phyloP scores from a whole-genome alignment of 2,113 vertebrate genomes.

The Perognathus longimembris region DNA sequence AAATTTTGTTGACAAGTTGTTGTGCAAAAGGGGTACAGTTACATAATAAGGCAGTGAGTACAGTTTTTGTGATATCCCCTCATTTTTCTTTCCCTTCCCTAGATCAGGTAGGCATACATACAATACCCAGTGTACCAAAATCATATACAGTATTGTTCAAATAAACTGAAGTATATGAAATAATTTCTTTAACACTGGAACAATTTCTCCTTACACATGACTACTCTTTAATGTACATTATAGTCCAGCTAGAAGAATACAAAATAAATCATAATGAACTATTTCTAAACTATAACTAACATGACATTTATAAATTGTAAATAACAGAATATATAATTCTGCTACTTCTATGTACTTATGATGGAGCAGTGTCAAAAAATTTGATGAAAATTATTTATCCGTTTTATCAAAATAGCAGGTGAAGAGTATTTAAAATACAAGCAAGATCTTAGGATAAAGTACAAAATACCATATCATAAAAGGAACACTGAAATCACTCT shows the following conservation, averaged over 20 bases:
- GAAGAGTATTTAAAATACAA: neutral
- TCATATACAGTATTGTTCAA: neutral
- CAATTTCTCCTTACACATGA: neutral
- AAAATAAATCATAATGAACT: constrained; percentile 40
- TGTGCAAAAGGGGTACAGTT: too few relatives aligned
- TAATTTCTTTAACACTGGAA: neutral
- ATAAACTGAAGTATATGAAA: neutral
- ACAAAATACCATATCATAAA: neutral
- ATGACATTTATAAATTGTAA: constrained; percentile 5
- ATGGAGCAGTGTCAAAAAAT: constrained; percentile 1
- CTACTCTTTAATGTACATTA: neutral
- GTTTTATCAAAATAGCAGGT: constrained; percentile 9
- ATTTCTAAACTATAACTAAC: neutral
- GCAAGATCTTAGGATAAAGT: neutral
- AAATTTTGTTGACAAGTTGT: too few relatives aligned
- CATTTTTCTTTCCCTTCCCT: too few relatives aligned
- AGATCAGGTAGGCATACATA: too few relatives aligned
- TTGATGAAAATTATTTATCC: constrained; percentile 41
- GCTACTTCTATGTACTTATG: neutral
- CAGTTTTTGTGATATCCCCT: too few relatives aligned
- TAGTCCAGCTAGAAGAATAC: neutral
- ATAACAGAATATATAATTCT: constrained; percentile 18
- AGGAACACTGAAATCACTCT: neutral
- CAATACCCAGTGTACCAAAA: too few relatives aligned
- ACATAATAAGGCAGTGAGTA: too few relatives aligned